Percentiles rank a stretch among this genome's conserved stretches.
phyloP scores from a whole-genome alignment of 2,113 vertebrate species.

The Urocynchramus pylzowi region DNA sequence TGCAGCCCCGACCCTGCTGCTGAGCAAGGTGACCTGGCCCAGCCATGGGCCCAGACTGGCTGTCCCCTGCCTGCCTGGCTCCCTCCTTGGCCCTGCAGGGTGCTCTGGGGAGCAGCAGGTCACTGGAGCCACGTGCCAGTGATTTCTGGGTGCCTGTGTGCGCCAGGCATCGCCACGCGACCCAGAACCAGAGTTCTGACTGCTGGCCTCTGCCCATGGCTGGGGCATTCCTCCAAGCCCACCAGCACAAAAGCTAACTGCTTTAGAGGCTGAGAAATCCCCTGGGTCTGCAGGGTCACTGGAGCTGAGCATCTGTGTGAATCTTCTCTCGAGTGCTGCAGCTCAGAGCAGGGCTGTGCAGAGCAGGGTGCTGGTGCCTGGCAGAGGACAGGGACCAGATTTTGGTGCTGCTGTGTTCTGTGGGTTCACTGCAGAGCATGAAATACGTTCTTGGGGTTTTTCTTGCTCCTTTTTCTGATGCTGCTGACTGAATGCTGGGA shows the following conservation, averaged over 20 bases:
- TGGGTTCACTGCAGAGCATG: background rate
- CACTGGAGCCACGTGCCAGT: background rate
- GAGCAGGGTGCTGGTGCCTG: background rate
- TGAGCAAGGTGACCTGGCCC: background rate
- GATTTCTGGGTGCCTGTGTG: background rate
- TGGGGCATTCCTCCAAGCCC: background rate
- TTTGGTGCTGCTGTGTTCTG: background rate
- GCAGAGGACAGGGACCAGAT: background rate
- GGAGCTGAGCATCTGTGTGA: background rate
- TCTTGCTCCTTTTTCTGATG: background rate
- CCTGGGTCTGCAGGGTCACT: background rate
- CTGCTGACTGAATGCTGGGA: background rate
- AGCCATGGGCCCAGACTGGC: rapidly evolving
- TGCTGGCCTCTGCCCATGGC: background rate
- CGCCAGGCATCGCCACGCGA: rapidly evolving
- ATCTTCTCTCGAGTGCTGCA: background rate
- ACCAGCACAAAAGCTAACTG: background rate
- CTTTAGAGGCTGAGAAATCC: background rate
- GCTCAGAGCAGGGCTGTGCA: background rate
- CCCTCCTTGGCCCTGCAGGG: background rate
- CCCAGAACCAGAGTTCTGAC: background rate
- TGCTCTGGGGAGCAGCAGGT: background rate
- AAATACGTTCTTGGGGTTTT: background rate
- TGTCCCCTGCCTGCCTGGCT: background rate
- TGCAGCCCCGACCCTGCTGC: background rate